A percentile compares a stretch with the other conserved stretches of the same genome.
Evolutionary conservation across 2,888 invertebrate genomes (phyloP).

Genomic region (Phymatocera aterrima): DNA sequence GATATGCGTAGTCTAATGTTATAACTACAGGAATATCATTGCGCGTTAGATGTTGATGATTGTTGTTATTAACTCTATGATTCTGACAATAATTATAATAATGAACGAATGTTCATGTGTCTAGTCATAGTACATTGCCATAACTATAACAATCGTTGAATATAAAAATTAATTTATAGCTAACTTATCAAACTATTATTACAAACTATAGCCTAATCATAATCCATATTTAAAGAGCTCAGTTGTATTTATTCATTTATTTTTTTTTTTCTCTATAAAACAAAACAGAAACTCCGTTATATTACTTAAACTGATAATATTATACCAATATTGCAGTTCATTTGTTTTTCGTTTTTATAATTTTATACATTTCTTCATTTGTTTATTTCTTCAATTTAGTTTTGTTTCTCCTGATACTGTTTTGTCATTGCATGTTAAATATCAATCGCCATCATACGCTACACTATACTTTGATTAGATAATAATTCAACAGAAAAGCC

Average conservation of each 20-base stretch:
- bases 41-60: neutral
- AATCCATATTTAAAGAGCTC: conserved; percentile 68
- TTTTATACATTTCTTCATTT: conserved; percentile 7
- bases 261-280: no score
- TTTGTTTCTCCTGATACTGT: conserved; percentile 29
- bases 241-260: no score
- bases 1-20: conserved; percentile 8
- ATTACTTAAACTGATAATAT: conserved; percentile 19
- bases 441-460: conserved; percentile 28
- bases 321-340: conserved; percentile 29
- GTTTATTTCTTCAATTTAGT: no score
- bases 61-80: conserved; percentile 5
- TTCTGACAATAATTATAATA: conserved; percentile 44
- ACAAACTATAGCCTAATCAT: conserved; percentile 66
- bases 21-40: neutral
- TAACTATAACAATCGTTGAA: conserved; percentile 67
- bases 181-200: conserved; percentile 68
- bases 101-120: conserved; percentile 45
- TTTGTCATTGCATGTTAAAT: conserved; percentile 25
- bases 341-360: neutral
- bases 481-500: conserved; percentile 8
- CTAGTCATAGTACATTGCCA: conserved; percentile 53
- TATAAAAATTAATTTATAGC: conserved; percentile 69
- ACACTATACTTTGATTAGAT: neutral
- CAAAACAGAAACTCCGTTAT: conserved; percentile 52